These are phyloP conservation scores for Eupeodes luniger DNA, from an alignment of 2,888 invertebrate species.

Conservation along the genomic window DNA sequence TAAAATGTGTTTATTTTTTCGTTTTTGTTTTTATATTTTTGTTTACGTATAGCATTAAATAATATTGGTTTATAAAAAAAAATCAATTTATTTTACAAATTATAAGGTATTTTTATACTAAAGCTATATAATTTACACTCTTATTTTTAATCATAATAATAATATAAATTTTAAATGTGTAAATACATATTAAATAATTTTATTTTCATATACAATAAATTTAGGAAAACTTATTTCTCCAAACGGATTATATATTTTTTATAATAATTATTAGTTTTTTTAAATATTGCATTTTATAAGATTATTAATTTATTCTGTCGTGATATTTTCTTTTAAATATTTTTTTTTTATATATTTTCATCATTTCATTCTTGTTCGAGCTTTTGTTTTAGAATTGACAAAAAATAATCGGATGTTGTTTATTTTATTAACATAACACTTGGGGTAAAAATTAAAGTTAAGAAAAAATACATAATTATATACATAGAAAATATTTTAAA, in stretches of 20 bases:
- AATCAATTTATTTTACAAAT: slow-evolving; percentile 61
- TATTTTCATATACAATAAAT: slow-evolving; percentile 13
- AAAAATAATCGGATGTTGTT: slow-evolving; percentile 19
- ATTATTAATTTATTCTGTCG: slow-evolving; percentile 19
- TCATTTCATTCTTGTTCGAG: slow-evolving; percentile 22
- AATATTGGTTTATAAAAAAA: slow-evolving; percentile 63
- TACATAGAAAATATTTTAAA: slow-evolving; percentile 28
- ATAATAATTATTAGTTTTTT: slow-evolving; percentile 40
- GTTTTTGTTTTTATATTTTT: slow-evolving; percentile 38
- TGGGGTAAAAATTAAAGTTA: slow-evolving; percentile 19
- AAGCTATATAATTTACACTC: slow-evolving; percentile 66
- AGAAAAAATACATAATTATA: slow-evolving; percentile 25
- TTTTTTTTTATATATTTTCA: neutral
- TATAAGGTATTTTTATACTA: slow-evolving; percentile 50
- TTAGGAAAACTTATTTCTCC: slow-evolving; percentile 51
- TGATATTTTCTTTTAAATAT: neutral
- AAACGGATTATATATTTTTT: slow-evolving; percentile 29
- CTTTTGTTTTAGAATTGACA: slow-evolving; percentile 7
- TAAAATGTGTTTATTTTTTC: slow-evolving; percentile 46
- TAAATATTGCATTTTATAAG: slow-evolving; percentile 70
- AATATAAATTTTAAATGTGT: slow-evolving; percentile 40
- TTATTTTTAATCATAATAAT: slow-evolving; percentile 11
- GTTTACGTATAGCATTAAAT: slow-evolving; percentile 61
- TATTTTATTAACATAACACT: slow-evolving; percentile 42
- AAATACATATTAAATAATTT: slow-evolving; percentile 42